Evolutionary conservation across 2,888 invertebrate genomes (phyloP).

Genomic region (Melinopterus prodromus): DNA sequence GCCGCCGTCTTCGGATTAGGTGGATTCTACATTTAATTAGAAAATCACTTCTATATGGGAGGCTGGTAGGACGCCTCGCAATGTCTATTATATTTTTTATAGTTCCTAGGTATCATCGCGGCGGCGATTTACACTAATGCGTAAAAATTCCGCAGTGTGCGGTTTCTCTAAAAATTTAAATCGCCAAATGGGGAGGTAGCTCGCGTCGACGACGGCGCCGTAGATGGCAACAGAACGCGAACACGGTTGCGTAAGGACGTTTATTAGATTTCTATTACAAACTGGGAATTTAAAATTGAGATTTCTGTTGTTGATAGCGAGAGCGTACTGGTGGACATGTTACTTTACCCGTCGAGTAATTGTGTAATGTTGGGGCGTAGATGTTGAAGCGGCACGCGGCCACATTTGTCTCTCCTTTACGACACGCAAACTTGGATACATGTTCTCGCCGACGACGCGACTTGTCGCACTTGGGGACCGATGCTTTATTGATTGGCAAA

Average conservation of each 20-base stretch:
- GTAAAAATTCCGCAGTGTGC: constrained; percentile 30
- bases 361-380: background rate
- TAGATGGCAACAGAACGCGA: background rate
- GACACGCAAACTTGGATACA: background rate
- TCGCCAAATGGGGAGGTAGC: constrained; percentile 9
- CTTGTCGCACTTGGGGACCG: background rate
- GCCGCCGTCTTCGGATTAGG: constrained; percentile 26
- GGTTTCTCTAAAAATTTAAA: constrained; percentile 18
- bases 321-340: background rate
- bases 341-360: background rate
- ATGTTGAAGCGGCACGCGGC: background rate
- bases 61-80: constrained; percentile 29
- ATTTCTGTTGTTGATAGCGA: background rate
- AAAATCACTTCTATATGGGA: constrained; percentile 36
- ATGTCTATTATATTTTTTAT: constrained; percentile 32
- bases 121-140: constrained; percentile 21
- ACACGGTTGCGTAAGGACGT: constrained; percentile 4
- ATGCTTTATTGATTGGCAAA: background rate
- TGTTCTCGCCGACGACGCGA: background rate
- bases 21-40: constrained; percentile 35
- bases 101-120: constrained; percentile 26
- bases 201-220: background rate
- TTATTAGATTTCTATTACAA: background rate
- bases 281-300: background rate
- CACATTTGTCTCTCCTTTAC: background rate